Percentiles rank a stretch among this genome's conserved stretches.
Evolutionary conservation across 2,797 vertebrate species (phyloP).

Genomic region (Tangara arthus): DNA sequence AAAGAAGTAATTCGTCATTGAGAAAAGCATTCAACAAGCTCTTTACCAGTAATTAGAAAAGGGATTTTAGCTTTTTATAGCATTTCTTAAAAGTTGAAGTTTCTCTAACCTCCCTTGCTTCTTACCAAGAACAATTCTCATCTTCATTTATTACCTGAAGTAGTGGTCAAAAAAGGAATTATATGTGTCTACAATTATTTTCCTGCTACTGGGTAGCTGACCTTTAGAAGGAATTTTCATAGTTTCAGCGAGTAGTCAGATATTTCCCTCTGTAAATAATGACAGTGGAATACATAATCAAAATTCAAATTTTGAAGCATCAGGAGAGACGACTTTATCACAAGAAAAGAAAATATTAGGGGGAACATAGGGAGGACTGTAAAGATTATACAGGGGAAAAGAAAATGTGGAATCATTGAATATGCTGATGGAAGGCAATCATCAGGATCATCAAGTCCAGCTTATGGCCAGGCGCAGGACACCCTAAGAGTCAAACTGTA

Average conservation of each 20-base stretch:
- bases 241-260: not conserved
- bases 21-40: not conserved
- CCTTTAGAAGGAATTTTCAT: not conserved
- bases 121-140: not conserved
- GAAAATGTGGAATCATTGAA: not conserved
- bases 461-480: not conserved
- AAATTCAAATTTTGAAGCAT: not conserved
- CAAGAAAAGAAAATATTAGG: not conserved
- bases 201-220: not conserved
- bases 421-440: not conserved
- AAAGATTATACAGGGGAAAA: not conserved
- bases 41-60: not conserved
- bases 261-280: not conserved
- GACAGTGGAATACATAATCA: not conserved
- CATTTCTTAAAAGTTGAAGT: not conserved
- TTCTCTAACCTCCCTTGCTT: not conserved
- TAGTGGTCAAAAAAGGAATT: not conserved
- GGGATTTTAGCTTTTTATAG: not conserved
- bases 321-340: not conserved
- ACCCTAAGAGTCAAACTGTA: not conserved
- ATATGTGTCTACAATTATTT: not conserved
- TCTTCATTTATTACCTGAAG: not conserved
- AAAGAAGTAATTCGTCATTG: not conserved
- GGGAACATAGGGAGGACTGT: not conserved
- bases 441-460: not conserved